Evolutionary conservation across 2,888 invertebrate species (phyloP).

Genomic region (Eupithecia subumbrata): DNA sequence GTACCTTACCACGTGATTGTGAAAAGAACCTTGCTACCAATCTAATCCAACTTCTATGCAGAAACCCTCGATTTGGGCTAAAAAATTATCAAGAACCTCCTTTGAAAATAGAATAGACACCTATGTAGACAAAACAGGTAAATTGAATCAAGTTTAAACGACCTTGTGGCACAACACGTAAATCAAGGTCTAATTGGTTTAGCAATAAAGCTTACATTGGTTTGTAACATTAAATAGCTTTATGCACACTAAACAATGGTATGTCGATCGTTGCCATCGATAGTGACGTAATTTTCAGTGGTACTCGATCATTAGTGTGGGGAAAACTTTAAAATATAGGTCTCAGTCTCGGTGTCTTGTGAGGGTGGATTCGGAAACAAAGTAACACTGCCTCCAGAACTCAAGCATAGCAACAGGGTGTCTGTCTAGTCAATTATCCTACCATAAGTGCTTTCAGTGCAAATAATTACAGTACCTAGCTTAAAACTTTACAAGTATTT

Average conservation of each 20-base stretch:
- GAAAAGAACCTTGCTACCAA: not conserved
- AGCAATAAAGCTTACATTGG: slow-evolving; percentile 41
- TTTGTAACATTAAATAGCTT: slow-evolving; percentile 38
- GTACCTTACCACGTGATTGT: not conserved
- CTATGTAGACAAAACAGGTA: slow-evolving; percentile 27
- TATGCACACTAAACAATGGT: slow-evolving; percentile 60
- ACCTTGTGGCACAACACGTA: slow-evolving; percentile 49
- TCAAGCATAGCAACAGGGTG: not conserved
- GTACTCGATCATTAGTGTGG: slow-evolving; percentile 36
- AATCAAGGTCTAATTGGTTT: slow-evolving; percentile 27
- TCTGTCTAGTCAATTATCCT: no score
- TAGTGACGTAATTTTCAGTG: slow-evolving; percentile 59
- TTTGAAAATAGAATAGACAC: slow-evolving; percentile 1
- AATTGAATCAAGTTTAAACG: slow-evolving; percentile 41
- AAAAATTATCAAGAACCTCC: not conserved
- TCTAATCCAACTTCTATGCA: not conserved
- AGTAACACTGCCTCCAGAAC: not conserved
- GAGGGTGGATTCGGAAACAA: not conserved
- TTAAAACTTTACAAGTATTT: no score
- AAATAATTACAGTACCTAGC: no score
- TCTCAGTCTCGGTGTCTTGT: not conserved
- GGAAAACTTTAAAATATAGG: slow-evolving; percentile 11
- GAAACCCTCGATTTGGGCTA: not conserved
- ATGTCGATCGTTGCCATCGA: slow-evolving; percentile 62
- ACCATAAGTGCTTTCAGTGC: not conserved